These are phyloP conservation scores for Pogonus chalceus DNA, from an alignment of 1,140 invertebrate species.

Conservation along the genomic window DNA sequence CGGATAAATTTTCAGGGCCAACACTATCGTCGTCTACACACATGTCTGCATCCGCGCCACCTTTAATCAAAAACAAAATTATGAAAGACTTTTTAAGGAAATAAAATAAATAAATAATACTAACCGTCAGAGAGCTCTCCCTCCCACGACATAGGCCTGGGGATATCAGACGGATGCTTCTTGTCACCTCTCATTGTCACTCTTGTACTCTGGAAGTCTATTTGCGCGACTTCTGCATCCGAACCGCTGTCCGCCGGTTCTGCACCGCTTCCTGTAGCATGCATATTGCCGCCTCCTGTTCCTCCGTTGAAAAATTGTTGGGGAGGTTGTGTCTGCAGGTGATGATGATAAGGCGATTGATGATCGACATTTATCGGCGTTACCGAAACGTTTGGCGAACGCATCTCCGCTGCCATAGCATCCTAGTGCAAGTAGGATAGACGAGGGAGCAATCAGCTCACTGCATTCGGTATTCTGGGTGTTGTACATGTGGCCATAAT, in stretches of 20 bases:
- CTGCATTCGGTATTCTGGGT: conserved; percentile 8
- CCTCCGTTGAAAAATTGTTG: conserved; percentile 2
- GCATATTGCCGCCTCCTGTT: not conserved
- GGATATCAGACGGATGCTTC: conserved; percentile 15
- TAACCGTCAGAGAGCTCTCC: conserved; percentile 74
- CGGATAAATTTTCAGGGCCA: conserved; percentile 21
- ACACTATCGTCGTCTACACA: conserved; percentile 26
- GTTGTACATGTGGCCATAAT: not conserved
- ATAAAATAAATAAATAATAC: too few relatives aligned
- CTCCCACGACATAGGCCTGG: conserved; percentile 82
- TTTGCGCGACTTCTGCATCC: conserved; percentile 33
- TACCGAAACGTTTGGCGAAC: conserved; percentile 34
- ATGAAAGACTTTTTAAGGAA: too few relatives aligned
- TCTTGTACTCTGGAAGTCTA: conserved; percentile 28
- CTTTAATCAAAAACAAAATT: too few relatives aligned
- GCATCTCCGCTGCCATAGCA: conserved; percentile 31
- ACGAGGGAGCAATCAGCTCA: conserved; percentile 16
- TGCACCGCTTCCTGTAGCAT: conserved; percentile 14
- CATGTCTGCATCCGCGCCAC: conserved; percentile 45
- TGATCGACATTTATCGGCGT: conserved; percentile 34
- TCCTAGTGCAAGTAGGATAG: not conserved
- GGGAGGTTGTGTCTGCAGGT: not conserved
- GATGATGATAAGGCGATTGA: too few relatives aligned
- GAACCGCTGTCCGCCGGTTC: conserved; percentile 25
- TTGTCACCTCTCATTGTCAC: conserved; percentile 31